Evolutionary conservation across 2,113 vertebrate genomes (phyloP), one percentile per base, ranked within the genome.

Genomic region (Galemys pyrenaicus): DNA sequence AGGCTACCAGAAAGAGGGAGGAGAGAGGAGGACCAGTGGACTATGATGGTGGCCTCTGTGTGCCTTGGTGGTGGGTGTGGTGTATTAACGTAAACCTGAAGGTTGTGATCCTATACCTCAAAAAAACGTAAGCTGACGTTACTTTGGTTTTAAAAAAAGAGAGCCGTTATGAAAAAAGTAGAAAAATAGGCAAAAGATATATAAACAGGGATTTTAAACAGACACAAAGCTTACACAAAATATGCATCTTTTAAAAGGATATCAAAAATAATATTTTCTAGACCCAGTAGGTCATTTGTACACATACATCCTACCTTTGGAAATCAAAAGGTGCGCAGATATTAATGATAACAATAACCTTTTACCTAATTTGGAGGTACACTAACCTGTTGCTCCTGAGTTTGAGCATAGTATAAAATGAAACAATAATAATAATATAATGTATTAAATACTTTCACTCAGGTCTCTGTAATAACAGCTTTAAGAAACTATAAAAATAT

Each of bases 401-500:
- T 64, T 41, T 78, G 62, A 86, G 26, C n/a, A 74, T 30, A 70
- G 9, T 70, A 39, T 44, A 81, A 60, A 79, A 39, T 84, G 24
- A 91, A 68, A 51, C 32, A 67, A 41, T 89, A 28, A 81, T 17
- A 39, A 51, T 5, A 30, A 10, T 75, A 22, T 58, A 91, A 46
- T 77, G 19, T 65, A n/a, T 46, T 54, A 60, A 91, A 81, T 90
- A 51, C 51, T 94, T 88, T 87, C 28, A 56, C 82, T 60, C 87
- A 77, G 24, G 11, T 85, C 58, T 92, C 94, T 90, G 51, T 26
- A 70, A 62, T 94, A 44, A 80, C 20, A 35, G 1, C 17, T 78
- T 70, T 60, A 85, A 85, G 20, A 95, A 49, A n/a, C 39, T 85
- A 26, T 90, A 84, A 84, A 90, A 87, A 87, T 46, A 70, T 17